Evolutionary conservation across 2,797 vertebrate species (phyloP).

Genomic region (Oryzias dopingdopingensis): DNA sequence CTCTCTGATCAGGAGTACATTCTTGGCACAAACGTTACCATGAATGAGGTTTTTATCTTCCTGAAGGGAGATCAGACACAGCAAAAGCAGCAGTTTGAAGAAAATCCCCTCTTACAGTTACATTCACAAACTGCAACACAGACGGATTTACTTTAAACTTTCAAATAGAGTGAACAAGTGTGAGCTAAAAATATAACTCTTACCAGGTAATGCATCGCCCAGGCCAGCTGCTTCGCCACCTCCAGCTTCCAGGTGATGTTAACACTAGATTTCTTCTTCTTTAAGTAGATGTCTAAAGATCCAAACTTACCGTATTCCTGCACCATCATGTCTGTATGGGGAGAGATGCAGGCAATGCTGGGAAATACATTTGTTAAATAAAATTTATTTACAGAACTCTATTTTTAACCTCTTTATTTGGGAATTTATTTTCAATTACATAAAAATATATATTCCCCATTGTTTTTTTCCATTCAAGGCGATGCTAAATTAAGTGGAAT

Average conservation of each 20-base stretch:
- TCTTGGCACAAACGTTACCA: conserved; percentile 95
- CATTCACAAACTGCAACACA: neutral
- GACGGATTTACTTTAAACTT: neutral
- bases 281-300: conserved; percentile 93
- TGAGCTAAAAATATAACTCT: conserved; percentile 33
- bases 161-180: neutral
- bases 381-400: neutral
- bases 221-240: conserved; percentile 94
- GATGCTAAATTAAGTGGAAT: too few species aligned
- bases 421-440: too few species aligned
- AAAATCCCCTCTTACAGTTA: too few species aligned
- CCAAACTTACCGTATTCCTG: conserved; percentile 96
- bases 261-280: conserved; percentile 88
- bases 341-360: too few species aligned
- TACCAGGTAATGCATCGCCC: conserved; percentile 97
- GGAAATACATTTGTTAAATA: too few species aligned
- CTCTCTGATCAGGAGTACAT: conserved; percentile 92
- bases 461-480: too few species aligned
- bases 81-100: neutral
- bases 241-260: conserved; percentile 98
- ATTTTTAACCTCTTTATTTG: neutral
- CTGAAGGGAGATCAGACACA: conserved; percentile 60
- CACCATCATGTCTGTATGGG: conserved; percentile 90
- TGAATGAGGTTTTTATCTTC: conserved; percentile 92
- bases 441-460: too few species aligned